These are phyloP conservation scores for Meteorus colon DNA, from an alignment of 2,888 invertebrate species.

Conservation along the genomic window DNA sequence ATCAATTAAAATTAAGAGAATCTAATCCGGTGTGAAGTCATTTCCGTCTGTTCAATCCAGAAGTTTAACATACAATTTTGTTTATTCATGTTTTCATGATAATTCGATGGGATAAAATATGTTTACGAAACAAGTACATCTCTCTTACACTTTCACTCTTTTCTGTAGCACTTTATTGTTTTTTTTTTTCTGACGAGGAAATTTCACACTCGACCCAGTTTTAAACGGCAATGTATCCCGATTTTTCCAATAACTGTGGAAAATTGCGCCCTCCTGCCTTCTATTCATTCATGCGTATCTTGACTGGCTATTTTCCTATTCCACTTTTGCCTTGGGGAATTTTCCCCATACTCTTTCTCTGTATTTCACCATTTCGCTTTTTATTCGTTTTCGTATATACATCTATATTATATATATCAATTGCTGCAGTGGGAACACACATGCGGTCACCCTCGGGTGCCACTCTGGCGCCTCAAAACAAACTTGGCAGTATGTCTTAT, in stretches of 20 bases:
- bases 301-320: slow-evolving; percentile 15
- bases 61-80: too few species aligned
- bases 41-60: too few species aligned
- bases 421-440: neutral
- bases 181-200: neutral
- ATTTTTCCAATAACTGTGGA: slow-evolving; percentile 29
- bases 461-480: neutral
- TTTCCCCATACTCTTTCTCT: neutral
- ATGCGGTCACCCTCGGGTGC: neutral
- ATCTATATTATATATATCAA: neutral
- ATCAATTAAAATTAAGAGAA: too few species aligned
- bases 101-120: too few species aligned
- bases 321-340: neutral
- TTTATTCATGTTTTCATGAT: too few species aligned
- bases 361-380: neutral
- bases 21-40: too few species aligned
- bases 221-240: slow-evolving; percentile 29
- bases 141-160: neutral
- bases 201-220: slow-evolving; percentile 35
- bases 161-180: neutral
- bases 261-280: slow-evolving; percentile 24
- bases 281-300: slow-evolving; percentile 21
- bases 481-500: neutral
- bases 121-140: too few species aligned
- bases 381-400: neutral